Evolutionary conservation across 2,113 vertebrate genomes (phyloP).

Genomic region (Cyanistes caeruleus): DNA sequence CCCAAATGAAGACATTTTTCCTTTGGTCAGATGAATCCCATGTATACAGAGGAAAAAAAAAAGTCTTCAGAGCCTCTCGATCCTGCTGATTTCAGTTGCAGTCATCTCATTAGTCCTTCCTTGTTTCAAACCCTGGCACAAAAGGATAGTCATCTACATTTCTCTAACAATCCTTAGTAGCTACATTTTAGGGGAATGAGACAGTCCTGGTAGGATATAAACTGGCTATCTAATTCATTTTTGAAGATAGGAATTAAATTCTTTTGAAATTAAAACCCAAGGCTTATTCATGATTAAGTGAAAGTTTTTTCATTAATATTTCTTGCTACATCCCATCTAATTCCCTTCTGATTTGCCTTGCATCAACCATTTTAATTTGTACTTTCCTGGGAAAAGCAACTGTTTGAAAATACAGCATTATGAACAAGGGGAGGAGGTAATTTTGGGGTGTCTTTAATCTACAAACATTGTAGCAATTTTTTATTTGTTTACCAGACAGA

Average conservation of each 20-base stretch:
- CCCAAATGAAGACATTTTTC: not conserved
- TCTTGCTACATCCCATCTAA: not conserved
- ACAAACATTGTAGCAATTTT: not conserved
- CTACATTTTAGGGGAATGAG: not conserved
- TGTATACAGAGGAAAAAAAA: not conserved
- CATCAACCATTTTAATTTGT: not conserved
- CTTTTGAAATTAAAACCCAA: not conserved
- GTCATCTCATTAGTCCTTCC: not conserved
- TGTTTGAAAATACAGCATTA: not conserved
- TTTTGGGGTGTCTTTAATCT: not conserved
- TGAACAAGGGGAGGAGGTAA: not conserved
- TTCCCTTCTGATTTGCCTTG: not conserved
- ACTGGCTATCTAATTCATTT: not conserved
- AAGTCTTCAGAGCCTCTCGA: not conserved
- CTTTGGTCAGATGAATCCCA: not conserved
- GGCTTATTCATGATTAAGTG: not conserved
- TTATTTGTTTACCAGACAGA: not conserved
- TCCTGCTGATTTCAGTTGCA: not conserved
- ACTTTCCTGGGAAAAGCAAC: not conserved
- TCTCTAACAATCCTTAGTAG: not conserved
- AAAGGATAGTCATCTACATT: not conserved
- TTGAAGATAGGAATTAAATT: not conserved
- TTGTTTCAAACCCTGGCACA: not conserved
- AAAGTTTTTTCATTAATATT: not conserved
- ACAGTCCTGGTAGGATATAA: not conserved